A percentile compares a stretch with the other conserved stretches of the same genome.
Evolutionary conservation across 2,797 vertebrate species (phyloP).

Genomic region (Pipistrellus pygmaeus): DNA sequence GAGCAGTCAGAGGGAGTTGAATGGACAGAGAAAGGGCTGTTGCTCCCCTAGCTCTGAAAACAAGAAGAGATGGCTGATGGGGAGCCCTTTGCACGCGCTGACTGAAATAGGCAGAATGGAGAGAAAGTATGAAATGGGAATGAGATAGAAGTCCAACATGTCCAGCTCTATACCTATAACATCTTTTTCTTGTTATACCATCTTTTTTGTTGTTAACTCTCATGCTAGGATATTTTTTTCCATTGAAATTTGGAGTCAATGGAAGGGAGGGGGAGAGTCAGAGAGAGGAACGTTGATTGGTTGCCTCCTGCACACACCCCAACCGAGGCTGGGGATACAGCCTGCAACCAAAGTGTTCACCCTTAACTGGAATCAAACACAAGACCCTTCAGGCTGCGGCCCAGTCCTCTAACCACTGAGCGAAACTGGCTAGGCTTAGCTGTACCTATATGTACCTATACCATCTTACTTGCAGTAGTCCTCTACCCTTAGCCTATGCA

Average conservation of each 20-base stretch:
- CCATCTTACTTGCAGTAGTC: background rate
- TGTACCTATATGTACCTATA: background rate
- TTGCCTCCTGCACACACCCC: no score
- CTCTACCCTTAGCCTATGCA: background rate
- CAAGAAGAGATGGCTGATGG: background rate
- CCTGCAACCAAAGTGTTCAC: no score
- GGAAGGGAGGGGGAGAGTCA: no score
- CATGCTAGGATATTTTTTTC: no score
- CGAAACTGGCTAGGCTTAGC: no score
- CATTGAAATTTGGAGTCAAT: no score
- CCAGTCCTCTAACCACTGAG: no score
- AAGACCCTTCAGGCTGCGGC: no score
- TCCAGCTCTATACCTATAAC: background rate
- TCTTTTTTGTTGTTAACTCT: no score
- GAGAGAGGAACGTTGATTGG: no score
- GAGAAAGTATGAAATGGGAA: background rate
- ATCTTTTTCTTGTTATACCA: background rate
- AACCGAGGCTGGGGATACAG: no score
- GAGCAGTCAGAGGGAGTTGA: background rate
- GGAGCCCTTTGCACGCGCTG: background rate
- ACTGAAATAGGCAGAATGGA: background rate
- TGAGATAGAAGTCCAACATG: background rate
- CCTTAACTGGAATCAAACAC: no score
- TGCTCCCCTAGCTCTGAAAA: background rate
- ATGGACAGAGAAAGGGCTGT: background rate